Evolutionary conservation across 1,140 invertebrate genomes (phyloP).

Genomic region (Aphaenogaster floridana): DNA sequence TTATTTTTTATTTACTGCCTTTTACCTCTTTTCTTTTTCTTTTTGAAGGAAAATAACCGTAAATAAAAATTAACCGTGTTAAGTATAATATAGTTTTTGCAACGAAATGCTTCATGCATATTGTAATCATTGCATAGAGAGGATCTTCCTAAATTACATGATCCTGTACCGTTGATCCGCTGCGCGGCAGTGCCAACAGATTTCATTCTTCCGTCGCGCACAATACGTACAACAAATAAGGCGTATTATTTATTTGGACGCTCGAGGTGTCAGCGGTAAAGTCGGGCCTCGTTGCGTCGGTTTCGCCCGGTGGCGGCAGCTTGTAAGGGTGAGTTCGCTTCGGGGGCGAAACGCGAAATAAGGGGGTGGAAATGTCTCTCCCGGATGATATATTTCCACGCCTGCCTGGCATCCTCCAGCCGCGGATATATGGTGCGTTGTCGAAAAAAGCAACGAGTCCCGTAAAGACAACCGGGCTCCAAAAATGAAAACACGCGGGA

Average conservation of each 20-base stretch:
- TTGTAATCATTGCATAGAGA: slow-evolving; percentile 62
- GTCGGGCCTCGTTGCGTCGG: slow-evolving; percentile 72
- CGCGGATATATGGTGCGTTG: slow-evolving; percentile 42
- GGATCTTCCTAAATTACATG: slow-evolving; percentile 65
- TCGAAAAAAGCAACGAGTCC: slow-evolving; percentile 53
- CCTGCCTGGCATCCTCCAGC: slow-evolving; percentile 35
- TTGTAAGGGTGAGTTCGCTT: slow-evolving; percentile 48
- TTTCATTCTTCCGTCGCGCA: slow-evolving; percentile 61
- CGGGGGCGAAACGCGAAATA: slow-evolving; percentile 70
- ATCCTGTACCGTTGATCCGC: slow-evolving; percentile 22
- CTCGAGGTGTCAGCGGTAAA: slow-evolving; percentile 82
- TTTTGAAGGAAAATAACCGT: background rate
- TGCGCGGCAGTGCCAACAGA: slow-evolving; percentile 53
- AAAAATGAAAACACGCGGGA: slow-evolving; percentile 42
- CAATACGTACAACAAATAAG: slow-evolving; percentile 81
- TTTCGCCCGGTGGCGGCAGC: slow-evolving; percentile 42
- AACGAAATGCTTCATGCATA: slow-evolving; percentile 10
- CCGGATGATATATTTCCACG: slow-evolving; percentile 76
- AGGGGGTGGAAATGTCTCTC: slow-evolving; percentile 71
- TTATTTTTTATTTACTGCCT: no score
- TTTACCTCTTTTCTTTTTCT: background rate
- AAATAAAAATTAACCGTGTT: slow-evolving; percentile 37
- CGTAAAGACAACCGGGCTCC: slow-evolving; percentile 36
- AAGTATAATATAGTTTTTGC: background rate
- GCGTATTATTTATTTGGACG: slow-evolving; percentile 83